Evolutionary conservation across 2,113 vertebrate genomes (phyloP), one percentile per base, ranked within the genome.

Genomic region (Connochaetes taurinus): DNA sequence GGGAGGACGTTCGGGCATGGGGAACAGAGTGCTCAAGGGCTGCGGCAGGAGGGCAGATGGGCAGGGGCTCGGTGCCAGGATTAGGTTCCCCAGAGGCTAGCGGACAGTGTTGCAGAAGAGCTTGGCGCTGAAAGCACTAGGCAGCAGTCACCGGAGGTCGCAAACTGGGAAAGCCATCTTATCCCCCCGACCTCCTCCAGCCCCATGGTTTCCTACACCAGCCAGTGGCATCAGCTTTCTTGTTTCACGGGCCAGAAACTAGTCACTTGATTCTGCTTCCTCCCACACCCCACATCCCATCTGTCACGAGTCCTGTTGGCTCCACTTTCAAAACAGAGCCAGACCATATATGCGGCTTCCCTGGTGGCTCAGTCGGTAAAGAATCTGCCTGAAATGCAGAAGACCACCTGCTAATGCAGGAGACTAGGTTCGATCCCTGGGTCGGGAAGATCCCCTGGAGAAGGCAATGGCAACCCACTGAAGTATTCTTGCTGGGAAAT

Each of bases 1-100:
- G 45, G 52, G 16, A 55, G 83, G 52, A 27, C 0, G 3, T 33
- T 91, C 21, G 23, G 60, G 36, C 23, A 31, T 53, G 33, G 4
- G 25, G 43, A 62, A 36, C 0, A 6, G 84, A 40, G 31, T 2
- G 47, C 3, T 3, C 0, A 2, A 82, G n/a, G 8, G 19, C 8
- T 2, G 12, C 60, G 17, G 50, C 31, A 84, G 58, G 81, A 84
- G 64, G 33, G 43, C 91, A 62, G 1, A 64, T 16, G 25, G 27
- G 2, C 36, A 87, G 67, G 82, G 47, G 7, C 89, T 76, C 5
- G 2, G 58, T 40, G 43, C 57, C 50, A 36, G 52, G 50, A 74
- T 15, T 40, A 21, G 36, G 29, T 9, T 91, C 29, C n/a, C 64
- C 53, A 16, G 12, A 67, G 43, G 21, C 21, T 12, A 7, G 60